Evolutionary conservation across 92 coral and sea anemone genomes (phyloP).

Genomic region (Epizoanthus stellaris): DNA sequence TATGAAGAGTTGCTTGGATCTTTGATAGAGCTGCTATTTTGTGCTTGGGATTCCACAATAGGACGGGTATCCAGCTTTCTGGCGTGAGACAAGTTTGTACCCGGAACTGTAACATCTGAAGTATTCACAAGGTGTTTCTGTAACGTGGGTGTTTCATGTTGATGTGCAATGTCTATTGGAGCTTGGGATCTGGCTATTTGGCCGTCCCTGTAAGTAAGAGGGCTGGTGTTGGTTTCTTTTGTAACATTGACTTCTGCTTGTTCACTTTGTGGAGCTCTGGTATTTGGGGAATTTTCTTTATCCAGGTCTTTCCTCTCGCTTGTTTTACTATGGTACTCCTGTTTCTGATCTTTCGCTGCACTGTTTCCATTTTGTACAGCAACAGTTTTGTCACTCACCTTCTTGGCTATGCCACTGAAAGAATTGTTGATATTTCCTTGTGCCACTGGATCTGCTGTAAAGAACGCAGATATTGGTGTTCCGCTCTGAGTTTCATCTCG

Average conservation of each 20-base stretch:
- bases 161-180: neutral
- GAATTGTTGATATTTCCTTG: neutral
- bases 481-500: constrained; percentile 1
- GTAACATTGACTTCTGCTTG: no score
- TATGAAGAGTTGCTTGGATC: neutral
- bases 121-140: neutral
- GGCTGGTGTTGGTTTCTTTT: no score
- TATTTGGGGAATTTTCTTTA: no score
- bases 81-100: no score
- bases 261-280: no score
- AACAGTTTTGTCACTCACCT: no score
- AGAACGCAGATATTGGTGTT: neutral
- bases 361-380: no score
- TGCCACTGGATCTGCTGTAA: neutral
- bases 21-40: neutral
- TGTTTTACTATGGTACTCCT: no score
- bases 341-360: no score
- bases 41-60: neutral
- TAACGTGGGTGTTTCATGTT: neutral
- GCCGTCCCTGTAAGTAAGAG: neutral
- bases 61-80: neutral
- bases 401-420: no score
- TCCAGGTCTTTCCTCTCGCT: no score
- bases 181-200: neutral
- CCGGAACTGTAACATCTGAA: neutral